Evolutionary conservation across 2,888 invertebrate genomes (phyloP).

Genomic region (Hypomecis atomaria): DNA sequence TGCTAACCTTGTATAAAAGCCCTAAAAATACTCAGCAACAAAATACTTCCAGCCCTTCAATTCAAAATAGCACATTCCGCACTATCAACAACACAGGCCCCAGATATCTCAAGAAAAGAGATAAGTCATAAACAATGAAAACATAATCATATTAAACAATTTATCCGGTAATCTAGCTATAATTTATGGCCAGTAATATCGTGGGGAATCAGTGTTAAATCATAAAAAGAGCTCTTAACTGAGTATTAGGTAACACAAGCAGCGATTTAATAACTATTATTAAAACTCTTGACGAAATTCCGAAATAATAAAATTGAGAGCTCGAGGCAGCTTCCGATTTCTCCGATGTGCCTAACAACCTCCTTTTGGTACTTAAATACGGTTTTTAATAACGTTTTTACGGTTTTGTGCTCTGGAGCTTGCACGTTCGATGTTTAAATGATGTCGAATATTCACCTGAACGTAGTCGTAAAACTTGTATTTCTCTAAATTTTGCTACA

Average conservation of each 20-base stretch:
- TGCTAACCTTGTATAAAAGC: no score
- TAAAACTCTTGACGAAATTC: conserved; percentile 77
- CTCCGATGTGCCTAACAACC: neutral
- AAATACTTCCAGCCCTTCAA: no score
- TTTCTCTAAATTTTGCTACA: no score
- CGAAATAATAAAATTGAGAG: conserved; percentile 67
- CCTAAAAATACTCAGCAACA: no score
- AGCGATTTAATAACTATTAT: conserved; percentile 81
- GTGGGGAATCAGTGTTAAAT: conserved; percentile 78
- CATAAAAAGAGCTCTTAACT: conserved; percentile 80
- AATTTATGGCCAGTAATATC: conserved; percentile 78
- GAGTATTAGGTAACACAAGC: conserved; percentile 77
- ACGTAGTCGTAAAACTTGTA: no score
- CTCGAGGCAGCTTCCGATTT: conserved; percentile 51
- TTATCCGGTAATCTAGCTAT: conserved; percentile 70
- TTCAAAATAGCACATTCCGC: no score
- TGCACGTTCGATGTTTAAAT: no score
- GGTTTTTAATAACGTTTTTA: no score
- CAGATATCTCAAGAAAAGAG: neutral
- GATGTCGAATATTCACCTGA: no score
- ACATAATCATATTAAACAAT: conserved; percentile 76
- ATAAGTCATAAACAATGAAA: conserved; percentile 53
- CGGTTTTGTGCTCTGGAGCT: no score
- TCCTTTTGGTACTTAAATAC: no score
- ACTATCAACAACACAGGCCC: no score